Conservation (phyloP, 2,113 vertebrate genomes). For the Pseudois nayaur region DNA sequence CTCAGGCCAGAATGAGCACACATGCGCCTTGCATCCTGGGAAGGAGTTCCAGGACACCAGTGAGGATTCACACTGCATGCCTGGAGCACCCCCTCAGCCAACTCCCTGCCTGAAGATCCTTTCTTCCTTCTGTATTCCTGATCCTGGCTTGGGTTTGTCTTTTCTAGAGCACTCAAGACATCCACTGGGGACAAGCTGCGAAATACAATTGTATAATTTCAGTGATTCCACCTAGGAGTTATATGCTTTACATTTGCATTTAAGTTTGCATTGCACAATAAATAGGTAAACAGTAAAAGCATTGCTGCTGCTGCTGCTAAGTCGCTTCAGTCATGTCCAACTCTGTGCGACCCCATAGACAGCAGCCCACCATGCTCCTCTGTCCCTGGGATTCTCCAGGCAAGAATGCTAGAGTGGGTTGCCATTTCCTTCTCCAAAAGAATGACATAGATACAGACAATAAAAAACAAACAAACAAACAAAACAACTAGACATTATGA, state of each 20-base stretch:
- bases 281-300: constrained; percentile 18
- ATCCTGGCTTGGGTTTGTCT: background rate
- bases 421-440: background rate
- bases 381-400: background rate
- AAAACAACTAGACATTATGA: background rate
- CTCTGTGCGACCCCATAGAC: background rate
- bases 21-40: fast-evolving
- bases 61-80: background rate
- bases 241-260: background rate
- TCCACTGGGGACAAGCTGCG: background rate
- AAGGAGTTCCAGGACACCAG: background rate
- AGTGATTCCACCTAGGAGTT: background rate
- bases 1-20: background rate
- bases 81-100: background rate
- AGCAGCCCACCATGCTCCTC: background rate
- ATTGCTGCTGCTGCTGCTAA: background rate
- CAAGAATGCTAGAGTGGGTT: background rate
- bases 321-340: fast-evolving
- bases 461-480: background rate
- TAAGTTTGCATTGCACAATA: background rate
- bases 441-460: background rate
- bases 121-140: background rate
- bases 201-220: background rate
- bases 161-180: background rate
- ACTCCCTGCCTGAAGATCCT: background rate